These are phyloP conservation scores for Coleophora flavipennella DNA, from an alignment of 2,888 invertebrate genomes.

Conservation along the genomic window DNA sequence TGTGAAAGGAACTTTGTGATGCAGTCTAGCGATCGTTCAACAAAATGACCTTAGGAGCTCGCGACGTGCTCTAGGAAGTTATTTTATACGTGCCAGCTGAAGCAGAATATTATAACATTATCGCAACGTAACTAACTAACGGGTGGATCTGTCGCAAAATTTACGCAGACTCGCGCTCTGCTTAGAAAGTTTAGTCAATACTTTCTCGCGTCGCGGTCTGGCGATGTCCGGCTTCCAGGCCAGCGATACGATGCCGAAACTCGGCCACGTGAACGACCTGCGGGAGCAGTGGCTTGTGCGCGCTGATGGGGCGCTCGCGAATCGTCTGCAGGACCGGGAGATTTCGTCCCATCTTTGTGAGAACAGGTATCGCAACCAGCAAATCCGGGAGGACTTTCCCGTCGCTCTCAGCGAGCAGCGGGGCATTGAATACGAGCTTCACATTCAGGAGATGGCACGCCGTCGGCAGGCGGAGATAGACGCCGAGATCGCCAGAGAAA, in stretches of 20 bases:
- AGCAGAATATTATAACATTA: conserved; percentile 22
- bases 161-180: conserved; percentile 1
- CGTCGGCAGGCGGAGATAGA: conserved; percentile 61
- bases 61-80: conserved; percentile 15
- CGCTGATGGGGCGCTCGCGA: conserved; percentile 60
- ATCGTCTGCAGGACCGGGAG: conserved; percentile 62
- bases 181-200: conserved; percentile 21
- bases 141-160: neutral
- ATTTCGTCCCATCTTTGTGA: conserved; percentile 63
- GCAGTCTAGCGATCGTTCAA: conserved; percentile 6
- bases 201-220: conserved; percentile 25
- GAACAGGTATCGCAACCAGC: conserved; percentile 61
- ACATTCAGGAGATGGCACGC: conserved; percentile 43
- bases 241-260: conserved; percentile 62
- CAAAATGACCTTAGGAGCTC: conserved; percentile 1
- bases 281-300: conserved; percentile 66
- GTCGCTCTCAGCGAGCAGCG: conserved; percentile 58
- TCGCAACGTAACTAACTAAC: conserved; percentile 14
- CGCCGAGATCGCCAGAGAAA: conserved; percentile 59
- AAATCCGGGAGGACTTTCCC: conserved; percentile 65
- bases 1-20: conserved; percentile 35
- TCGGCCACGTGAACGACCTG: conserved; percentile 60
- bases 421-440: conserved; percentile 53
- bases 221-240: conserved; percentile 55
- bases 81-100: conserved; percentile 25